A percentile compares a stretch with the other conserved stretches of the same genome.
phyloP scores from a whole-genome alignment of 92 coral and sea anemone genomes.

The Scolanthus callimorphus region DNA sequence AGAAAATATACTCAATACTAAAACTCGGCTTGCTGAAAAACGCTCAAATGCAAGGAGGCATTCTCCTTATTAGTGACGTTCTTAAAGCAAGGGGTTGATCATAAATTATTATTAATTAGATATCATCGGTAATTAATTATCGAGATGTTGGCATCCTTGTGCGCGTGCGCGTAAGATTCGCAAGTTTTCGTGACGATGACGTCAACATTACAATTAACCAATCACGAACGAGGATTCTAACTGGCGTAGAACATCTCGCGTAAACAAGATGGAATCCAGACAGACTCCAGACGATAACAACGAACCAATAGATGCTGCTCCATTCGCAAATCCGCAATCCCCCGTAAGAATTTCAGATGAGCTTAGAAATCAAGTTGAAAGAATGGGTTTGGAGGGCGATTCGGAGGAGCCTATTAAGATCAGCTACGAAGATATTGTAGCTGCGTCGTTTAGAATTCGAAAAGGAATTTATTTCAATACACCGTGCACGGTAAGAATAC shows the following conservation, averaged over 20 bases:
- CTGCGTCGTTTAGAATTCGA: conserved; percentile 76
- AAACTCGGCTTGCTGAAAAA: too few relatives aligned
- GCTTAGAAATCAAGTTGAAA: conserved; percentile 35
- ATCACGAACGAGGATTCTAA: background rate
- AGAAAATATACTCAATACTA: too few relatives aligned
- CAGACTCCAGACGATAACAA: background rate
- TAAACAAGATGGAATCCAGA: background rate
- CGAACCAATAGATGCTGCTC: background rate
- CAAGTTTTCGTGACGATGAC: too few relatives aligned
- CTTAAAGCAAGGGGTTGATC: too few relatives aligned
- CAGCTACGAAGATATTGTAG: conserved; percentile 71
- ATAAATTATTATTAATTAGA: too few relatives aligned
- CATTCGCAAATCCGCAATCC: conserved; percentile 39
- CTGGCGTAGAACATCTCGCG: too few relatives aligned
- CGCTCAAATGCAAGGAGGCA: too few relatives aligned
- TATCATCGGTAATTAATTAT: too few relatives aligned
- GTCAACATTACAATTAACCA: background rate
- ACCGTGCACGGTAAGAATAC: conserved; percentile 70
- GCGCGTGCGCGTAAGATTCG: too few relatives aligned
- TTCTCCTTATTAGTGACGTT: too few relatives aligned
- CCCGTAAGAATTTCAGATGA: conserved; percentile 44
- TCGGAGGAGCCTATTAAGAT: conserved; percentile 57
- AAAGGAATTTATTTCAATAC: conserved; percentile 69
- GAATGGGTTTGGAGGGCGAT: conserved; percentile 63
- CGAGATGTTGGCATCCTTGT: too few relatives aligned